phyloP scores from a whole-genome alignment of 2,888 invertebrate species.

The Augochlorella aurata region DNA sequence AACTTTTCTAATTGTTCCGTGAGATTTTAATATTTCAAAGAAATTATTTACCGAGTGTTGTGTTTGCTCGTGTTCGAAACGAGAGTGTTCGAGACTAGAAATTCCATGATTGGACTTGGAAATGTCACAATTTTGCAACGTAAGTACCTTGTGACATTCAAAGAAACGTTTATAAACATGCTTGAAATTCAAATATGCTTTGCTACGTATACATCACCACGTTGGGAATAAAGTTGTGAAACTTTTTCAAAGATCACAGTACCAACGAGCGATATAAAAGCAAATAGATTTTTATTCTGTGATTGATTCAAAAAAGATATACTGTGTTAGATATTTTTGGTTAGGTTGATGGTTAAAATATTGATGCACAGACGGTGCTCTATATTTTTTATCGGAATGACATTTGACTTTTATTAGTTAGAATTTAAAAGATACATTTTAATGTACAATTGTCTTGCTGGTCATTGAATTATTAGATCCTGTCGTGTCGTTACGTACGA shows the following conservation, averaged over 20 bases:
- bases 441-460: no score
- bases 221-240: background rate
- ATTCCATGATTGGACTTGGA: background rate
- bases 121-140: background rate
- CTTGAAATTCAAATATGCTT: background rate
- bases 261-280: background rate
- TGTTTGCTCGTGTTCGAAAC: background rate
- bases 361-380: background rate
- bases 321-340: background rate
- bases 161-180: constrained; percentile 14
- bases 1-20: constrained; percentile 17
- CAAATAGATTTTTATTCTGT: background rate
- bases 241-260: background rate
- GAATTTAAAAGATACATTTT: background rate
- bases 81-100: background rate
- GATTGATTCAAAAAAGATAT: background rate
- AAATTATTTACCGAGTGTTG: background rate
- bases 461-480: background rate
- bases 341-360: constrained; percentile 13
- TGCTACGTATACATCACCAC: no score
- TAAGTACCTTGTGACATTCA: constrained; percentile 41
- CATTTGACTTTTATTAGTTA: background rate
- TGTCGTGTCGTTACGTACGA: constrained; percentile 1
- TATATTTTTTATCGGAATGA: background rate
- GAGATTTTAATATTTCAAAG: background rate